Percentiles rank a stretch among this genome's conserved stretches.
These are phyloP conservation scores for Forbesichthys papilliferus DNA, from an alignment of 2,113 vertebrate genomes.

Conservation along the genomic window DNA sequence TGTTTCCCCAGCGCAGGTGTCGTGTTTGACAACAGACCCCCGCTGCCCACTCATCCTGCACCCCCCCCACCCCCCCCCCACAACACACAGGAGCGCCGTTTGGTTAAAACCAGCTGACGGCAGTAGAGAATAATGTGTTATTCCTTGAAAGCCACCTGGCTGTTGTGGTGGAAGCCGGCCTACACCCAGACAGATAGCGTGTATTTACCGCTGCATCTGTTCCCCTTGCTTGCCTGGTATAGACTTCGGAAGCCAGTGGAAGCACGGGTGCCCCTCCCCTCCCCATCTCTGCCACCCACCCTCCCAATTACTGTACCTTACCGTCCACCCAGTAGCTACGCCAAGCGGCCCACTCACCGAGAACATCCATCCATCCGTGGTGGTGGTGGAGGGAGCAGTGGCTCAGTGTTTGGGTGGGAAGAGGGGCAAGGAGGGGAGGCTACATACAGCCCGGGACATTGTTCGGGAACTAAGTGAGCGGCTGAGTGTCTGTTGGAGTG, in stretches of 20 bases:
- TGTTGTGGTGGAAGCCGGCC: conserved; percentile 34
- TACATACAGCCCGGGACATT: neutral
- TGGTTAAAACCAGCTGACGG: conserved; percentile 23
- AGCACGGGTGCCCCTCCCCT: conserved; percentile 47
- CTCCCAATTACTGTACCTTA: no score
- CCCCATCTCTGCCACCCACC: no score
- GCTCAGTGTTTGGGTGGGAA: neutral
- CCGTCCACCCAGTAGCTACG: conserved; percentile 18
- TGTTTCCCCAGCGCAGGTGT: conserved; percentile 16
- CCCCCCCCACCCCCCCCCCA: neutral
- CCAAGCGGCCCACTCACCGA: neutral
- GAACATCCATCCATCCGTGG: neutral
- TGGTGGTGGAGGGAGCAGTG: neutral
- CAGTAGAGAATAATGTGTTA: conserved; percentile 23
- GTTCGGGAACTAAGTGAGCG: conserved; percentile 20
- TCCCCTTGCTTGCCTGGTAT: conserved; percentile 28
- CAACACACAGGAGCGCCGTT: conserved; percentile 31
- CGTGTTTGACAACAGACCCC: conserved; percentile 23
- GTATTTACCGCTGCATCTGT: conserved; percentile 71
- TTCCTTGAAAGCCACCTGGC: conserved; percentile 51
- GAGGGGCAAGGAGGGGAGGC: neutral
- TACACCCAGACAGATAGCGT: conserved; percentile 61
- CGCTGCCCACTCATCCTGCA: neutral
- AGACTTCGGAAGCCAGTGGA: conserved; percentile 35
- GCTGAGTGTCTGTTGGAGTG: conserved; percentile 8